These are phyloP conservation scores for Chymomyza procnemis DNA, from an alignment of 2,888 invertebrate species.

Conservation along the genomic window DNA sequence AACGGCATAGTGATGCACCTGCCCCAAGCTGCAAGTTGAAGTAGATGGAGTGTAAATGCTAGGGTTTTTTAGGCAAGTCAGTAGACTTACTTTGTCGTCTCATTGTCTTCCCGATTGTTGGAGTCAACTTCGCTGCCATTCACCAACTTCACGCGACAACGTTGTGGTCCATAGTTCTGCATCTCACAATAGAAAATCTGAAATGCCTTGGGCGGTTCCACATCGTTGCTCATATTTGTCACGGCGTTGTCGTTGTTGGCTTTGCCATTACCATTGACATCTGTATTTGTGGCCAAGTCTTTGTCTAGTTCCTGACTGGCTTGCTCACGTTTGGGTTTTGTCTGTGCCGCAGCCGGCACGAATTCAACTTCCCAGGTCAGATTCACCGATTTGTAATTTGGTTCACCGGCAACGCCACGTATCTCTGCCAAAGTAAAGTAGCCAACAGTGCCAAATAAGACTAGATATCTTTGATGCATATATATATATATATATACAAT, in stretches of 20 bases:
- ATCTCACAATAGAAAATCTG: conserved; percentile 88
- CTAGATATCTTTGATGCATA: conserved; percentile 11
- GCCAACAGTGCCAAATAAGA: conserved; percentile 27
- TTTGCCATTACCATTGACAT: conserved; percentile 11
- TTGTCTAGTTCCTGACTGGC: conserved; percentile 41
- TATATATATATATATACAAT: not conserved
- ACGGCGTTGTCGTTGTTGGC: conserved; percentile 42
- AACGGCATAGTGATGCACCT: conserved; percentile 80
- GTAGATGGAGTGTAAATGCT: not conserved
- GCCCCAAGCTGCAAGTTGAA: conserved; percentile 28
- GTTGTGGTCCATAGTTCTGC: conserved; percentile 88
- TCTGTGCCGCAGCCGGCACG: conserved; percentile 44
- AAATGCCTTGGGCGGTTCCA: conserved; percentile 81
- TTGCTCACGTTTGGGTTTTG: not conserved
- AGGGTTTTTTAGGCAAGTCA: not conserved
- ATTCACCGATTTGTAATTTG: conserved; percentile 78
- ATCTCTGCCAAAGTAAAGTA: conserved; percentile 70
- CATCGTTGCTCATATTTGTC: conserved; percentile 68
- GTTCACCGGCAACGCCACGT: conserved; percentile 78
- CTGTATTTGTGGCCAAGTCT: conserved; percentile 40
- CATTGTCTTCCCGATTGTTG: conserved; percentile 21
- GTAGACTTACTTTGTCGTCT: conserved; percentile 28
- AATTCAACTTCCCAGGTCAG: conserved; percentile 79
- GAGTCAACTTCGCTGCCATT: conserved; percentile 56
- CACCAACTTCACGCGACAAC: conserved; percentile 82